Base-by-base conservation (phyloP, 23 tunicate genomes). In the Botrylloides violaceus region DNA sequence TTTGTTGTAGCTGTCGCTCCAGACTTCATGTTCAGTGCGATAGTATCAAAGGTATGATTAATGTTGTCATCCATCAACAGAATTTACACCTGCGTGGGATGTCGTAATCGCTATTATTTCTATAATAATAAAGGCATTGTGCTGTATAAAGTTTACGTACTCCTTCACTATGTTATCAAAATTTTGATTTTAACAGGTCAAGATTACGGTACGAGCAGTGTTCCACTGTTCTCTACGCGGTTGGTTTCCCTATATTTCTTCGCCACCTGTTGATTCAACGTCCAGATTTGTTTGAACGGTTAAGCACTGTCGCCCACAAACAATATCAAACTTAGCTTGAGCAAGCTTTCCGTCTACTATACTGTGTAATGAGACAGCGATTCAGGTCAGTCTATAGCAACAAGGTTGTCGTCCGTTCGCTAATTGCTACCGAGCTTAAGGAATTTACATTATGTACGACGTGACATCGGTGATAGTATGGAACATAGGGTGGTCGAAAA, bases 181-280 rank as follows among this genome's bases (percentile, higher is more conserved):
- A n/a, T n/a, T n/a, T n/a, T n/a, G 12, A 15, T 43, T 15, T 43
- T 43, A 43, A 43, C 53, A 43, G 53, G 53, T 43, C 53, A 43
- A 43, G 53, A 43, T 43, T 43, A 15, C 53, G 53, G 15, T 15
- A 15, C 53, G 53, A 43, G 15, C 15, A 43, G 53, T n/a, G n/a
- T n/a, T n/a, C n/a, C n/a, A n/a, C n/a, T n/a, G n/a, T n/a, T 15
- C 53, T 15, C 9, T 15, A 43, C 53, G 15, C 53, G 53, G 15
- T 43, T 43, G 53, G 53, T 43, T 43, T 43, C 53, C 53, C 53
- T n/a, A n/a, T n/a, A n/a, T n/a, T n/a, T n/a, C n/a, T n/a, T 43
- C 53, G 53, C 53, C 53, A 43, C 53, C 53, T 43, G 53, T 43
- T 43, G 53, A 43, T 43, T 43, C 53, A 43, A 15, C 9, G 53